Percentiles rank a stretch among this genome's conserved stretches.
phyloP scores from a whole-genome alignment of 2,888 invertebrate genomes.

The Megaustenia siamemsis region DNA sequence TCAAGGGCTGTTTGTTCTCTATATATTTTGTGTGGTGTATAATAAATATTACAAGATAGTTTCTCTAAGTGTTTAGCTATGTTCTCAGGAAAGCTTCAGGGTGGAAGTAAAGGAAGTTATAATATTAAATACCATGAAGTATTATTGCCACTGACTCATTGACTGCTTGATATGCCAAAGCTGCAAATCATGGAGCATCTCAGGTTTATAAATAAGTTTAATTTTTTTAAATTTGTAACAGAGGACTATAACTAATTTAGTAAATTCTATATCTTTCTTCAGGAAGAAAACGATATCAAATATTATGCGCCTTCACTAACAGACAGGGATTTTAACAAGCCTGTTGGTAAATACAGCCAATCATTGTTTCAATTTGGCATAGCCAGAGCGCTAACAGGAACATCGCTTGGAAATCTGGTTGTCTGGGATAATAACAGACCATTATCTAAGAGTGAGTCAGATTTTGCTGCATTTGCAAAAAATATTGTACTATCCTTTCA shows the following conservation, averaged over 20 bases:
- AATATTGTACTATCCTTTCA: too few relatives aligned
- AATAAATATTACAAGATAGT: too few relatives aligned
- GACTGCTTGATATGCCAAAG: too few relatives aligned
- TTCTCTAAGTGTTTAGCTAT: too few relatives aligned
- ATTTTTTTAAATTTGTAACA: too few relatives aligned
- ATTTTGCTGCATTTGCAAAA: not conserved
- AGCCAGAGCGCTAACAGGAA: constrained; percentile 78
- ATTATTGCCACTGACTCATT: too few relatives aligned
- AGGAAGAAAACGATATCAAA: constrained; percentile 56
- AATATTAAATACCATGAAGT: too few relatives aligned
- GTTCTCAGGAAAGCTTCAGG: too few relatives aligned
- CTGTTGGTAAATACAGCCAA: constrained; percentile 79
- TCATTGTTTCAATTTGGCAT: constrained; percentile 77
- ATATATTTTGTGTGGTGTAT: not conserved
- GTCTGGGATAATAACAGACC: constrained; percentile 80
- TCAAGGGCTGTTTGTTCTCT: not conserved
- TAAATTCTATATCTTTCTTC: not conserved
- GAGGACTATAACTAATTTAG: not conserved
- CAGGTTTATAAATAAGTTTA: too few relatives aligned
- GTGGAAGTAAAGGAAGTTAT: too few relatives aligned
- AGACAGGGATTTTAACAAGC: constrained; percentile 80
- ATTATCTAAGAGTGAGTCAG: constrained; percentile 70
- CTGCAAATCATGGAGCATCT: too few relatives aligned
- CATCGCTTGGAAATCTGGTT: constrained; percentile 80
- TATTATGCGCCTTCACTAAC: constrained; percentile 74